Conservation (phyloP, 2,113 vertebrate genomes). For the Crotalus tigris region DNA sequence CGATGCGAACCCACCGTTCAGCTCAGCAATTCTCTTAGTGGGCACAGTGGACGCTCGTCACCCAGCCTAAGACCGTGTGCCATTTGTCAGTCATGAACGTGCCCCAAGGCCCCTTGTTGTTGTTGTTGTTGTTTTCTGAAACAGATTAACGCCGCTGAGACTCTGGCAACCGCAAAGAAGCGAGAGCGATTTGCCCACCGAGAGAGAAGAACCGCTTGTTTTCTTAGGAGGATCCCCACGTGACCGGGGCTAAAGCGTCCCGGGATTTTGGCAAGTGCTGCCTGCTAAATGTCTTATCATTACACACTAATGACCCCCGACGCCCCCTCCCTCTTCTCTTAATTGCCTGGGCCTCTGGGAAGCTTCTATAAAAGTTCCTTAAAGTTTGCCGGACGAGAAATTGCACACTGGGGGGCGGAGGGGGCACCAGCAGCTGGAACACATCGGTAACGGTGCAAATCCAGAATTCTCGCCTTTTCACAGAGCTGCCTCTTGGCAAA, state of each 20-base stretch:
- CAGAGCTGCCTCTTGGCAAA: conserved; percentile 56
- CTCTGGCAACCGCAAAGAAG: neutral
- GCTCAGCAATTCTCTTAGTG: neutral
- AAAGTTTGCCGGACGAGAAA: conserved; percentile 76
- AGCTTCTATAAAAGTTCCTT: conserved; percentile 76
- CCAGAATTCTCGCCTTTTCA: conserved; percentile 51
- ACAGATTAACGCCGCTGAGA: neutral
- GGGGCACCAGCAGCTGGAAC: conserved; percentile 83
- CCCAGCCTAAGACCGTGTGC: neutral
- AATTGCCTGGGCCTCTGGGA: conserved; percentile 63
- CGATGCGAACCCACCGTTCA: neutral
- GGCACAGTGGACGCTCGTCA: neutral
- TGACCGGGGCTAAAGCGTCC: conserved; percentile 46
- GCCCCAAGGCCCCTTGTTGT: too few relatives aligned
- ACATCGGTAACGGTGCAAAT: conserved; percentile 88
- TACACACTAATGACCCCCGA: conserved; percentile 68
- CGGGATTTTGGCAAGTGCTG: conserved; percentile 46
- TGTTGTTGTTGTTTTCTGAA: neutral
- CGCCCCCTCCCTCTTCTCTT: conserved; percentile 54
- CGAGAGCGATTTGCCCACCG: neutral
- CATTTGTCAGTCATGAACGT: neutral
- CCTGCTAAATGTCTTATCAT: conserved; percentile 72
- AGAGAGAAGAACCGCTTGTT: neutral
- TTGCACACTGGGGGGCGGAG: conserved; percentile 78
- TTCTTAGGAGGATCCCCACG: neutral